phyloP scores from a whole-genome alignment of 2,797 vertebrate species.

The Myripristis jacobus region DNA sequence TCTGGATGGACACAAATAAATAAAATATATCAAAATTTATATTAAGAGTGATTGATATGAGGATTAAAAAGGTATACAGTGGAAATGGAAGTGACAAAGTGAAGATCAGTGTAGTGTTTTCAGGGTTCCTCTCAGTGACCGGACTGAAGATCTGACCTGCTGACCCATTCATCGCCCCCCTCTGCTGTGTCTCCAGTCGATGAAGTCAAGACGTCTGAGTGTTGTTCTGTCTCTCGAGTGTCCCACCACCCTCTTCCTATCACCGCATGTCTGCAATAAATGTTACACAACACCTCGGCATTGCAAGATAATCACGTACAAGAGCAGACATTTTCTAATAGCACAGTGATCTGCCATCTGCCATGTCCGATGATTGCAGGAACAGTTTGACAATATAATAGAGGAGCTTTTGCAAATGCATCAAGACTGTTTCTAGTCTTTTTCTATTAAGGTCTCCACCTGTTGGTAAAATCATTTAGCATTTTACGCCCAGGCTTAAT shows the following conservation, averaged over 20 bases:
- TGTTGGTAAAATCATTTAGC: no score
- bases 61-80: neutral
- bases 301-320: neutral
- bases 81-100: neutral
- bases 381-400: no score
- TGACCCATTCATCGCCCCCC: neutral
- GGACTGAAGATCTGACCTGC: no score
- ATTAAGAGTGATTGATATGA: neutral
- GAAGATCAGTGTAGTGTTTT: neutral
- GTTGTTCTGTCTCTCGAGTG: neutral
- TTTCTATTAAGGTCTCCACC: no score
- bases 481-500: no score
- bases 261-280: constrained; percentile 2
- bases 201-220: neutral
- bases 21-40: neutral
- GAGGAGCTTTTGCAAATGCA: no score
- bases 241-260: neutral
- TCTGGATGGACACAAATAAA: neutral
- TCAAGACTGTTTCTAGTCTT: no score
- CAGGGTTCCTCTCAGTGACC: no score
- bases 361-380: neutral
- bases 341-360: neutral
- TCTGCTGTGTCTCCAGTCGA: neutral
- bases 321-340: neutral
- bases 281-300: constrained; percentile 10